A percentile compares a stretch with the other conserved stretches of the same genome.
These are phyloP conservation scores for Drosophila niveifrons DNA, from an alignment of 2,888 invertebrate species.

Conservation along the genomic window DNA sequence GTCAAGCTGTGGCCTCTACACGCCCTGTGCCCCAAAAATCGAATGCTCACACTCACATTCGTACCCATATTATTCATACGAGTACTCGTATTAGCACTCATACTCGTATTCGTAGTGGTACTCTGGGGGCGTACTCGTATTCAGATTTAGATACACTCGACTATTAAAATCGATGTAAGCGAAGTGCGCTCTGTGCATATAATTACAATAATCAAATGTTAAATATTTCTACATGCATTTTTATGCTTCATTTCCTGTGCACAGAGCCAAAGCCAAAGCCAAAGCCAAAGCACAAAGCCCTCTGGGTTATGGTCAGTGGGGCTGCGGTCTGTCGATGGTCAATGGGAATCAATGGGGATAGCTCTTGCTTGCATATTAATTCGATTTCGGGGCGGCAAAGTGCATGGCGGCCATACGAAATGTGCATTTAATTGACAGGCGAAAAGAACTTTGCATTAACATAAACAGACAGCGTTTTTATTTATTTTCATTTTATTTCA, in stretches of 20 bases:
- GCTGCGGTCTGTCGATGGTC: constrained; percentile 11
- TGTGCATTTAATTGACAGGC: constrained; percentile 76
- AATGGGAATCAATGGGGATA: constrained; percentile 42
- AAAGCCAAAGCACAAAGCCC: constrained; percentile 9
- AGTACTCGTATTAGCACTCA: neutral
- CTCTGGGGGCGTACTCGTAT: constrained; percentile 39
- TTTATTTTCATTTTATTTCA: constrained; percentile 39
- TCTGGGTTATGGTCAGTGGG: constrained; percentile 31
- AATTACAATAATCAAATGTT: constrained; percentile 68
- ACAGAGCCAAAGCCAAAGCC: no score
- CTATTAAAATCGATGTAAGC: constrained; percentile 74
- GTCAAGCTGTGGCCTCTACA: constrained; percentile 44
- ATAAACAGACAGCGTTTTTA: constrained; percentile 57
- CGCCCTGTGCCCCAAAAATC: constrained; percentile 56
- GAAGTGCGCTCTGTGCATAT: constrained; percentile 60
- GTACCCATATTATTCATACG: constrained; percentile 8
- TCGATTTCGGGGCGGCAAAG: constrained; percentile 54
- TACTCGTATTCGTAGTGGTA: constrained; percentile 16
- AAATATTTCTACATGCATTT: constrained; percentile 70
- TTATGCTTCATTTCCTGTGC: constrained; percentile 77
- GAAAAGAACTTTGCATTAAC: constrained; percentile 59
- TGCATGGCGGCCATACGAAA: constrained; percentile 80
- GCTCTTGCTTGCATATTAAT: constrained; percentile 77
- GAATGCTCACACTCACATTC: constrained; percentile 21
- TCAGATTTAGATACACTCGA: constrained; percentile 61